phyloP scores from a whole-genome alignment of 2,888 invertebrate genomes.

The Teinopalpus imperialis region DNA sequence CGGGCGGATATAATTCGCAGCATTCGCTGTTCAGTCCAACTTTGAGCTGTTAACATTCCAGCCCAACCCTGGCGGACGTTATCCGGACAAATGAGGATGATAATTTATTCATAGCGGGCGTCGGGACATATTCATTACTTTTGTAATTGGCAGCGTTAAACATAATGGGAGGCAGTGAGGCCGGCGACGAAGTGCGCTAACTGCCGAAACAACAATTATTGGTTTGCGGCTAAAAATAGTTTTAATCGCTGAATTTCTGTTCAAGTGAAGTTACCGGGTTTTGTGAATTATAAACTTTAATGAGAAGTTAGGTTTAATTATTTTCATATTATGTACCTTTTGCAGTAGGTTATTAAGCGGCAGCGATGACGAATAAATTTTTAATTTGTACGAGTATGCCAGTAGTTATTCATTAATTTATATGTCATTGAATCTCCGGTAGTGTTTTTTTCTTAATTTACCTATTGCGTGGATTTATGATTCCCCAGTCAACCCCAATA shows the following conservation, averaged over 20 bases:
- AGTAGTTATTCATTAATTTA: too few species aligned
- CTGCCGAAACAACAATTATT: slow-evolving; percentile 21
- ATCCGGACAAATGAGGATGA: slow-evolving; percentile 35
- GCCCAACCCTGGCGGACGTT: slow-evolving; percentile 43
- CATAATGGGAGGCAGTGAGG: slow-evolving; percentile 16
- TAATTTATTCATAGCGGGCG: slow-evolving; percentile 35
- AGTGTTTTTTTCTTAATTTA: too few species aligned
- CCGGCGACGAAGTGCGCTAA: slow-evolving; percentile 5
- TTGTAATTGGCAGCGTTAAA: slow-evolving; percentile 31
- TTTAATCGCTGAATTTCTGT: neutral
- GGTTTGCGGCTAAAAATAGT: slow-evolving; percentile 18
- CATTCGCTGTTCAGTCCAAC: slow-evolving; percentile 39
- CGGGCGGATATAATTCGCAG: slow-evolving; percentile 42
- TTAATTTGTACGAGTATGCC: too few species aligned
- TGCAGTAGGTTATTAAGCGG: too few species aligned
- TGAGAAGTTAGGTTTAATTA: too few species aligned
- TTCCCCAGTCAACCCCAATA: too few species aligned
- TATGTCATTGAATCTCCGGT: too few species aligned
- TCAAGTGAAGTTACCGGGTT: neutral
- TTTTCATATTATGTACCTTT: too few species aligned
- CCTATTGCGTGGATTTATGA: too few species aligned
- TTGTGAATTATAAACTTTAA: neutral
- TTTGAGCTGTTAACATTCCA: slow-evolving; percentile 43
- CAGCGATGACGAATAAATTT: too few species aligned
- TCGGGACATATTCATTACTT: slow-evolving; percentile 34